Conservation (phyloP, 2,888 invertebrate species). For the Agonum fuliginosum region DNA sequence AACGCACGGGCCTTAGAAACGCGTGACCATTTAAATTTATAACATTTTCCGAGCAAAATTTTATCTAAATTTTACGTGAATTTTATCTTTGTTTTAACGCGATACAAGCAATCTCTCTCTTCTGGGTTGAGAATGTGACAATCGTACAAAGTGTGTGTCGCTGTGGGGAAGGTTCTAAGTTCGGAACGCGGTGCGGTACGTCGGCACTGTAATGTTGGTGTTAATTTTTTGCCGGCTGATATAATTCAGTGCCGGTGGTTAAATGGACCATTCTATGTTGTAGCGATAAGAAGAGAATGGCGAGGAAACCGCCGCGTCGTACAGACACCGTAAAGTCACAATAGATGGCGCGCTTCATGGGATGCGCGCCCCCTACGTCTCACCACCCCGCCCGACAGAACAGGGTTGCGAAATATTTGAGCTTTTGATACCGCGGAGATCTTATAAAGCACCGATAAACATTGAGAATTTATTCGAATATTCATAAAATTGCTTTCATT, state of each 20-base stretch:
- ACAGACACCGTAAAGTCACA: slow-evolving; percentile 56
- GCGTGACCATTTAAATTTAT: too few species aligned
- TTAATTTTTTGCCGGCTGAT: slow-evolving; percentile 63
- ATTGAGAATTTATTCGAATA: too few species aligned
- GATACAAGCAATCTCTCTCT: slow-evolving; percentile 41
- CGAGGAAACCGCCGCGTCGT: slow-evolving; percentile 51
- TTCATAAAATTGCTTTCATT: too few species aligned
- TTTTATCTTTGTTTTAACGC: slow-evolving; percentile 54
- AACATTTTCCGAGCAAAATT: slow-evolving; percentile 34
- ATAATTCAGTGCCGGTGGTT: slow-evolving; percentile 58
- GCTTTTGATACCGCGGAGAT: too few species aligned
- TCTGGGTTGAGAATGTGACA: slow-evolving; percentile 20
- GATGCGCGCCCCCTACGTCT: slow-evolving; percentile 63
- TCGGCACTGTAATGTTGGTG: slow-evolving; percentile 64
- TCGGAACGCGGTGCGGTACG: slow-evolving; percentile 66
- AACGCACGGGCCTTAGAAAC: background rate
- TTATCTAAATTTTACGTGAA: slow-evolving; percentile 51
- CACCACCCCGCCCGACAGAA: slow-evolving; percentile 45
- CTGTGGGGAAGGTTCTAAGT: slow-evolving; percentile 63
- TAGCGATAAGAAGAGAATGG: slow-evolving; percentile 60
- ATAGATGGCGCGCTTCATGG: slow-evolving; percentile 50
- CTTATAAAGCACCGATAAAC: too few species aligned
- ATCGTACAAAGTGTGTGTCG: slow-evolving; percentile 61
- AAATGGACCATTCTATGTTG: slow-evolving; percentile 60
- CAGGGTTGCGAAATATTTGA: slow-evolving; percentile 46